Evolutionary conservation across 2,797 vertebrate genomes (phyloP).

Genomic region (Rhadinocentrus ornatus): DNA sequence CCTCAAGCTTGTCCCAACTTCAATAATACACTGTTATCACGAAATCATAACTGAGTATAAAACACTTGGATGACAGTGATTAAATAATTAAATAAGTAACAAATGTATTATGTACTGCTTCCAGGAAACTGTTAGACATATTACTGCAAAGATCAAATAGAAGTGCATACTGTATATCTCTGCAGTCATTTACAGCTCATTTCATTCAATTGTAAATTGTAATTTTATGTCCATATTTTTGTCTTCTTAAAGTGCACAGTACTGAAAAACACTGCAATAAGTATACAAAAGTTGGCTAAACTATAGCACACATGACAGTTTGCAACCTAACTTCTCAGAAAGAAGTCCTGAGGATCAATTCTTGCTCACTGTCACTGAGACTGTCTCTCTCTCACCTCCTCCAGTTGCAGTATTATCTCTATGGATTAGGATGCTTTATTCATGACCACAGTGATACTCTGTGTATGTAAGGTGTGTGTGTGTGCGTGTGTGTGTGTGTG

Average conservation of each 20-base stretch:
- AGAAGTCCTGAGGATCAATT: conserved; percentile 65
- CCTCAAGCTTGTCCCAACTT: background rate
- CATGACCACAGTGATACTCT: conserved; percentile 75
- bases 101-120: no score
- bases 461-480: conserved; percentile 40
- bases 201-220: conserved; percentile 18
- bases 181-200: background rate
- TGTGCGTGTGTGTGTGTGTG: conserved; percentile 51
- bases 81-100: background rate
- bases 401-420: conserved; percentile 78
- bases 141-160: conserved; percentile 12
- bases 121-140: background rate
- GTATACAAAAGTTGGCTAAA: conserved; percentile 62
- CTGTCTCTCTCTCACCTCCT: conserved; percentile 61
- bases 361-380: conserved; percentile 57
- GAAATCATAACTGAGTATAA: background rate
- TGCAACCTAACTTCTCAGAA: conserved; percentile 70
- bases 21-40: background rate
- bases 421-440: conserved; percentile 84
- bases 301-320: conserved; percentile 65
- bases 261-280: conserved; percentile 42
- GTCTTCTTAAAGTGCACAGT: conserved; percentile 15
- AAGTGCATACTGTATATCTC: background rate
- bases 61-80: background rate
- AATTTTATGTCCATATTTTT: conserved; percentile 1